Conservation (phyloP, 2,797 vertebrate species). For the Cyprinodon diabolis region DNA sequence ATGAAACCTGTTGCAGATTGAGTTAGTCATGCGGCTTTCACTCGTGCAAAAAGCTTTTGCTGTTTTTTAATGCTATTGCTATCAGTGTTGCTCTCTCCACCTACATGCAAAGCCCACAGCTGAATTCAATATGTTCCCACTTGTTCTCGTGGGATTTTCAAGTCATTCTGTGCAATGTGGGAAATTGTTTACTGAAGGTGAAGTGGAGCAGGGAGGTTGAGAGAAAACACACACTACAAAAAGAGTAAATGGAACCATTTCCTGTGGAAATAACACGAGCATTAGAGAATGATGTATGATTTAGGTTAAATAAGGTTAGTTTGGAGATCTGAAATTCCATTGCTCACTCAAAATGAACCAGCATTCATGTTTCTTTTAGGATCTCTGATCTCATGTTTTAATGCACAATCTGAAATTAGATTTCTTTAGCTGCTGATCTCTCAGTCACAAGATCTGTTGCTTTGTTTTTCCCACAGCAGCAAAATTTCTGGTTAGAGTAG, state of each 20-base stretch:
- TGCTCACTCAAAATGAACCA: not conserved
- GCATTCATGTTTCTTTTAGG: not conserved
- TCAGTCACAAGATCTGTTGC: not conserved
- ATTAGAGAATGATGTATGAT: constrained; percentile 17
- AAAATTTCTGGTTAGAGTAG: constrained; percentile 3
- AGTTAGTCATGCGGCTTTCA: constrained; percentile 21
- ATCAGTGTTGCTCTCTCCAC: constrained; percentile 43
- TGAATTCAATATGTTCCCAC: constrained; percentile 37
- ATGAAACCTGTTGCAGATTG: constrained; percentile 31
- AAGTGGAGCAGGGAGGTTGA: constrained; percentile 36
- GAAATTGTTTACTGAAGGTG: constrained; percentile 51
- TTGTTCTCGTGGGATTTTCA: constrained; percentile 39
- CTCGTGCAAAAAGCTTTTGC: constrained; percentile 28
- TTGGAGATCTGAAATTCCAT: not conserved
- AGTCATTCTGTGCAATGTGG: constrained; percentile 45
- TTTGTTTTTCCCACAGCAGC: constrained; percentile 8
- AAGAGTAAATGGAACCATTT: constrained; percentile 44
- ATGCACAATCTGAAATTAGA: not conserved
- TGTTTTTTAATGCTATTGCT: constrained; percentile 39
- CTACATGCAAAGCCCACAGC: constrained; percentile 48
- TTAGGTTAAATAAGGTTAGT: constrained; percentile 5
- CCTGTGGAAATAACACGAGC: constrained; percentile 26
- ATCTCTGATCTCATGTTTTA: not conserved
- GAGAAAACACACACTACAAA: constrained; percentile 31
- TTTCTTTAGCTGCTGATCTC: not conserved